Base-by-base conservation (phyloP, 2,113 vertebrate genomes). In the Cettia cetti region DNA sequence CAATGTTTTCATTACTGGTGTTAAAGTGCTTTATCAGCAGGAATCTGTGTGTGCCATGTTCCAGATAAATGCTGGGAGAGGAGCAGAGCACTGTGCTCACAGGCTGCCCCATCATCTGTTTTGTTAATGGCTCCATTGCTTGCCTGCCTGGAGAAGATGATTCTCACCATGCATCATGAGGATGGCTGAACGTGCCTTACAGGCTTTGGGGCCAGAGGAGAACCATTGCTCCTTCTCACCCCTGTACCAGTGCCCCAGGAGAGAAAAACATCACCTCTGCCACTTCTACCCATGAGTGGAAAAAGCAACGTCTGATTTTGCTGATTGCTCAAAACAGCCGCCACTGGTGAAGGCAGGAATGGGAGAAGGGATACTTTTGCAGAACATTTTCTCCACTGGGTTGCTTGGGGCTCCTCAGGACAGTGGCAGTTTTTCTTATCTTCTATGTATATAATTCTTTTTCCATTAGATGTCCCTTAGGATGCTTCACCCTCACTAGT, bases 11-110 rank as follows among this genome's bases (percentile, higher is more conserved):
- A 49, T 56, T 90, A 50, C 82, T 90, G 74, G 59, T 91, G 75
- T 33, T 92, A 52, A 86, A 90, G 49, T 72, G 72, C 39, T 95
- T 49, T 91, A 78, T 89, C 82, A 93, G 72, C 76, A 89, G 72
- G 79, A 86, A 90, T 92, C 82, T 93, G n/a, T 92, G 86, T 69
- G 66, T 96, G 82, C 93, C 81, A 71, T 89, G 72, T 75, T 85
- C 57, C 81, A 90, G 86, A 90, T 60, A 92, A 92, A 94, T 91
- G 63, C 49, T 9, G 12, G 59, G 49, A 92, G 66, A 86, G 70
- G 56, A 87, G 59, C 64, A 92, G 79, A 86, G 80, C 13, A 1
- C 35, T 4, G 5, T 0, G 4, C 53, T 95, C 7, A 3, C 39
- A 60, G 7, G 4, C 42, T 4, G 3, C 50, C 57, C 49, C 4